Base-by-base conservation (phyloP, 2,113 vertebrate genomes). In the Pipra filicauda region DNA sequence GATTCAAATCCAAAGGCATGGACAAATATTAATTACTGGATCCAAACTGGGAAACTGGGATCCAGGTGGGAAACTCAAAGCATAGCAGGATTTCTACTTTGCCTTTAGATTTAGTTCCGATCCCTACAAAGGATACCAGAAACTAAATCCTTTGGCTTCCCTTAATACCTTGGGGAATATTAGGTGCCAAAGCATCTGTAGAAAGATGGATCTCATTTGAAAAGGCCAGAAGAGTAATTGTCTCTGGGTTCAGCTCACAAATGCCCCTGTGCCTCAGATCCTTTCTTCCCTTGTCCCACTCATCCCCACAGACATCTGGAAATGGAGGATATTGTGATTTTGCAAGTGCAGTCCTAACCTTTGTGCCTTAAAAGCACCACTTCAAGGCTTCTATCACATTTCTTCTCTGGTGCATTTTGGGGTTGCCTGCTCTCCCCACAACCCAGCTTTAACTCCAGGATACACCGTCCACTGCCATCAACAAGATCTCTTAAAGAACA, bases 231-330 rank as follows among this genome's bases (percentile, higher is more conserved):
- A 58, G 43, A 91, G 51, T 13, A 67, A 39, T 1, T 66, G 10
- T 46, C 27, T 77, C 41, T 66, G 27, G 12, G 35, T 37, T 55
- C 41, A 70, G 18, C 30, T 82, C 8, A 9, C 27, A 66, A 62
- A 62, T 10, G 16, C 8, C 16, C 11, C 31, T 65, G 13, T 2
- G 20, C 15, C 51, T 74, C 66, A 54, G 43, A 85, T 46, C 20
- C 37, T 21, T 54, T 35, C 46, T 67, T 71, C 16, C 30, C 19
- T 35, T 39, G 55, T 61, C 30, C 49, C n/a, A 26, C 16, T 82
- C 0, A 0, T 65, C 17, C 35, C 30, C 65, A 51, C 15, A 67
- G 9, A 64, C 0, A 3, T 15, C n/a, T 75, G 57, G n/a, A 65
- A 92, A 65, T 2, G 5, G 21, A 82, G 23, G 11, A 3, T 4